These are phyloP conservation scores for Hypomecis atomaria DNA, from an alignment of 2,888 invertebrate genomes.

Conservation along the genomic window DNA sequence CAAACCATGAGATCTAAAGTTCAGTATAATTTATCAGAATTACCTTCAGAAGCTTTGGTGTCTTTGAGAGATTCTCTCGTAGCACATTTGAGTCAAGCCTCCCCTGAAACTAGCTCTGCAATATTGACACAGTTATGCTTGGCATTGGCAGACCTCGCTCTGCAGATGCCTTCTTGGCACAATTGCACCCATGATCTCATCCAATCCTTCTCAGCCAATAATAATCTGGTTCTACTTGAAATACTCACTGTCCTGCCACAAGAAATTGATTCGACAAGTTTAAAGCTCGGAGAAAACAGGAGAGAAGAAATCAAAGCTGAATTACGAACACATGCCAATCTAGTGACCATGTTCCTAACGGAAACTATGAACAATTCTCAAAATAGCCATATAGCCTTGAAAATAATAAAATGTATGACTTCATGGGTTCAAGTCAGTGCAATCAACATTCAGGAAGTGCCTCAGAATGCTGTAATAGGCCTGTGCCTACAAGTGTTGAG, in stretches of 20 bases:
- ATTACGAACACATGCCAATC: slow-evolving; percentile 89
- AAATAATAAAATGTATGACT: slow-evolving; percentile 93
- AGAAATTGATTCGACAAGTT: slow-evolving; percentile 93
- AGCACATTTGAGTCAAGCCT: slow-evolving; percentile 92
- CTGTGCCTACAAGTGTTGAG: slow-evolving; percentile 89
- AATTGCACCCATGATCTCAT: slow-evolving; percentile 94
- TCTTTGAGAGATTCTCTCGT: slow-evolving; percentile 96
- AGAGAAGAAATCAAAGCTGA: slow-evolving; percentile 93
- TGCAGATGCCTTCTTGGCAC: slow-evolving; percentile 97
- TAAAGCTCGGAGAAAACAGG: slow-evolving; percentile 95
- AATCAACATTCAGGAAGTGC: slow-evolving; percentile 89
- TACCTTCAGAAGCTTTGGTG: slow-evolving; percentile 92
- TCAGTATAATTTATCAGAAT: slow-evolving; percentile 94
- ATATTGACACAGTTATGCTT: slow-evolving; percentile 97
- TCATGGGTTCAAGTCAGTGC: slow-evolving; percentile 96
- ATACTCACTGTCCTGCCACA: slow-evolving; percentile 97
- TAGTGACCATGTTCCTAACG: slow-evolving; percentile 92
- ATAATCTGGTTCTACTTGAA: slow-evolving; percentile 94
- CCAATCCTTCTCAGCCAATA: slow-evolving; percentile 88
- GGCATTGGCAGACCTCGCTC: slow-evolving; percentile 96
- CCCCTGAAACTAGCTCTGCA: slow-evolving; percentile 90
- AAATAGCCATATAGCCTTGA: slow-evolving; percentile 88
- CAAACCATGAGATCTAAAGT: slow-evolving; percentile 99
- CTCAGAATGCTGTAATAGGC: slow-evolving; percentile 89
- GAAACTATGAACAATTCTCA: slow-evolving; percentile 88